phyloP scores from a whole-genome alignment of 2,113 vertebrate genomes.

The Psilopogon haemacephalus region DNA sequence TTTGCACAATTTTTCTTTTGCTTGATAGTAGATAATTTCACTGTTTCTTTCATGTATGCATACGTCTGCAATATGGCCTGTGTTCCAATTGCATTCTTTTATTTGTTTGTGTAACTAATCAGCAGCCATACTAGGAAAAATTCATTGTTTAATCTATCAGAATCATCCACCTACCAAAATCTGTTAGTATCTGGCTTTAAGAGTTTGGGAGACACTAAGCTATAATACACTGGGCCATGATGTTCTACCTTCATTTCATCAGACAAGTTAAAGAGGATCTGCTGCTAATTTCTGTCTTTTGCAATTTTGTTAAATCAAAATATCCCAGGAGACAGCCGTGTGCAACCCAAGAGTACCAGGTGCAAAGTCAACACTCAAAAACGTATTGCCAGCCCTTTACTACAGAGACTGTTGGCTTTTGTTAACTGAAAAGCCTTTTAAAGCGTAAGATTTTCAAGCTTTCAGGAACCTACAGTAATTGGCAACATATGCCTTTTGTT shows the following conservation, averaged over 20 bases:
- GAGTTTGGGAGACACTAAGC: not conserved
- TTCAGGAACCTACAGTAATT: conserved; percentile 60
- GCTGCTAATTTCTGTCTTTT: not conserved
- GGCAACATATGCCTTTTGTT: not conserved
- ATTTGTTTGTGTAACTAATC: not conserved
- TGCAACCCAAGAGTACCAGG: conserved; percentile 46
- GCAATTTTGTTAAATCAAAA: not conserved
- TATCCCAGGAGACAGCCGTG: conserved; percentile 42
- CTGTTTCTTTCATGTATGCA: not conserved
- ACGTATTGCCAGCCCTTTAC: conserved; percentile 3
- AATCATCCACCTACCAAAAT: not conserved
- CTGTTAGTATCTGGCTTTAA: not conserved
- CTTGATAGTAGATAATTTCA: not conserved
- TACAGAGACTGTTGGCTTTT: conserved; percentile 42
- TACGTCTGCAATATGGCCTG: not conserved
- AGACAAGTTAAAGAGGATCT: not conserved
- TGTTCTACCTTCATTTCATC: not conserved
- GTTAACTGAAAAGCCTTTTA: conserved; percentile 2
- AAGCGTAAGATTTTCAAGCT: conserved; percentile 55
- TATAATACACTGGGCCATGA: not conserved
- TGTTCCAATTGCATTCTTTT: not conserved
- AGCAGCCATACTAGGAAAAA: not conserved
- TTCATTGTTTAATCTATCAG: not conserved
- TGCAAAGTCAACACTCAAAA: conserved; percentile 43
- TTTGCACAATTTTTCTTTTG: not conserved